Conservation (phyloP, 2,797 vertebrate genomes). For the Coendou prehensilis region DNA sequence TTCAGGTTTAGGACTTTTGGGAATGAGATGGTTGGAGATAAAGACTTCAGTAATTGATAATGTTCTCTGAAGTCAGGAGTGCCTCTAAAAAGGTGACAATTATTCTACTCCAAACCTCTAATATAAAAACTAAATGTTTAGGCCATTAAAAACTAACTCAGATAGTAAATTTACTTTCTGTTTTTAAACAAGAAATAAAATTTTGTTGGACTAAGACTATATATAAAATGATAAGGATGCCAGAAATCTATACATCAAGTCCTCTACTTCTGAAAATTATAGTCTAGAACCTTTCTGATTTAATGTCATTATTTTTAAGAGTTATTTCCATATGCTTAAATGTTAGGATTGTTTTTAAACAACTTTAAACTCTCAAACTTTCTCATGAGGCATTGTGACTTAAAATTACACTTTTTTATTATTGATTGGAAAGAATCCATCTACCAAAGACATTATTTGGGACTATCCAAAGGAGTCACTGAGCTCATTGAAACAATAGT, state of each 20-base stretch:
- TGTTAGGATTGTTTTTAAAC: not conserved
- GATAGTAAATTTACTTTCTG: constrained; percentile 37
- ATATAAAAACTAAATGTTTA: constrained; percentile 55
- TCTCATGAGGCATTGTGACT: constrained; percentile 23
- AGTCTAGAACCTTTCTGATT: constrained; percentile 42
- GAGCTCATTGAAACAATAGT: constrained; percentile 63
- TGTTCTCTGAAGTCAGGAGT: constrained; percentile 62
- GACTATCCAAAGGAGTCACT: constrained; percentile 28
- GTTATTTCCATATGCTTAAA: constrained; percentile 49
- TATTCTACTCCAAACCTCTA: constrained; percentile 15
- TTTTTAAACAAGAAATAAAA: constrained; percentile 63
- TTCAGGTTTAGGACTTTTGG: constrained; percentile 64
- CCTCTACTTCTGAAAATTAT: constrained; percentile 39
- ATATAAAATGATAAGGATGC: constrained; percentile 32
- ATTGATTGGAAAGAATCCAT: constrained; percentile 50
- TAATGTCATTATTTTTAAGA: not conserved
- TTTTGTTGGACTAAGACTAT: not conserved
- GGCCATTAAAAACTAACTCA: constrained; percentile 37
- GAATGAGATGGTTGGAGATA: constrained; percentile 34
- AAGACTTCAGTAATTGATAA: constrained; percentile 48
- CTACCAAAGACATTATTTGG: constrained; percentile 56
- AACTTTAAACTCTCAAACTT: constrained; percentile 59
- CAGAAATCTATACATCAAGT: constrained; percentile 5
- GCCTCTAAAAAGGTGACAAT: constrained; percentile 60
- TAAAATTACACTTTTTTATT: constrained; percentile 40